A percentile compares a stretch with the other conserved stretches of the same genome.
These are phyloP conservation scores for Ammodytes marinus DNA, from an alignment of 2,113 vertebrate species.

Conservation along the genomic window DNA sequence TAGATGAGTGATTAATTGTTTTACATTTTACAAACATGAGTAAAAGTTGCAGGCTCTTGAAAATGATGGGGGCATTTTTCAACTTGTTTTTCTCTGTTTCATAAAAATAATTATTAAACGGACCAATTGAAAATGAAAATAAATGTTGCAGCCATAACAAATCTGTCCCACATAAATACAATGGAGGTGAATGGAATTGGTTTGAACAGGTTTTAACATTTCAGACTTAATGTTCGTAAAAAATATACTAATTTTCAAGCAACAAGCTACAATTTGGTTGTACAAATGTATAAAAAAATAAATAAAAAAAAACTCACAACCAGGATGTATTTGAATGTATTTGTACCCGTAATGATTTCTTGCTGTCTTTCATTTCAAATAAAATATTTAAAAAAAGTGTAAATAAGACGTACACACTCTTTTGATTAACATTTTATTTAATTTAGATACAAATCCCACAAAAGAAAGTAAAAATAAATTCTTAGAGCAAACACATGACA, in stretches of 20 bases:
- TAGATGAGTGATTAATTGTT: too few relatives aligned
- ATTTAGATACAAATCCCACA: constrained; percentile 61
- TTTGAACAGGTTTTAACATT: not conserved
- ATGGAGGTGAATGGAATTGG: not conserved
- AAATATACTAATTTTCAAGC: not conserved
- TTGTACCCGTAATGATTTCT: not conserved
- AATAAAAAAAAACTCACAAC: not conserved
- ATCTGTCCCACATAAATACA: not conserved
- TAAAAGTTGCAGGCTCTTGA: too few relatives aligned
- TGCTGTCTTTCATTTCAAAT: not conserved
- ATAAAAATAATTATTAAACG: too few relatives aligned
- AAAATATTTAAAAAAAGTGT: not conserved
- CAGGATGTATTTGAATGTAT: not conserved
- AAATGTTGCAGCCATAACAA: not conserved
- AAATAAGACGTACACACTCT: not conserved
- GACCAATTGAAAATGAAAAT: not conserved
- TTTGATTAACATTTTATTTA: constrained; percentile 47
- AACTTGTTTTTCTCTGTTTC: too few relatives aligned
- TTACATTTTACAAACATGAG: too few relatives aligned
- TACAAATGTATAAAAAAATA: not conserved
- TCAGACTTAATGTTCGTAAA: not conserved
- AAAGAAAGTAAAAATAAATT: constrained; percentile 27
- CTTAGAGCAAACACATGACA: constrained; percentile 34
- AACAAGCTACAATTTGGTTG: too few relatives aligned
- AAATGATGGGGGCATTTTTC: too few relatives aligned